Evolutionary conservation across 2,797 vertebrate species (phyloP), one percentile per base, ranked within the genome.

Genomic region (Danio aesculapii): DNA sequence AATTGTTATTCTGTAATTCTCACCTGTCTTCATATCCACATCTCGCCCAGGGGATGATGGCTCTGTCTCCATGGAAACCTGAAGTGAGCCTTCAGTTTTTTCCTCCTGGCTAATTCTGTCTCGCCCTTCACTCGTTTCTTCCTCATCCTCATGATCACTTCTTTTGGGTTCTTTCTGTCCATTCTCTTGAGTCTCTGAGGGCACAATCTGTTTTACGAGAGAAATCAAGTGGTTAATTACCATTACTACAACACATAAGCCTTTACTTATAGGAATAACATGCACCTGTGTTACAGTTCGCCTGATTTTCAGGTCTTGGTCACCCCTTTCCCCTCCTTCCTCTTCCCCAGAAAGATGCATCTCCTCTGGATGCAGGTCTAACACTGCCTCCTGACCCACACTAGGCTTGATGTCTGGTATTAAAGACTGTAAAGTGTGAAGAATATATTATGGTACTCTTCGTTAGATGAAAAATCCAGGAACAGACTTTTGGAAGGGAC

Each of bases 251-350:
- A 69, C 39, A 55, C 10, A 52, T 49, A 3, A 8, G 55, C 21
- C 3, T 62, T 59, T 17, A 5, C 1, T 47, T 17, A 30, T 4
- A 66, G 5, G 0, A 14, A 39, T 1, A 52, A 21, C 50, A 61
- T 0, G 3, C 6, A 97, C 96, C 95, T 98, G 97, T n/a, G 97
- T 98, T 85, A 98, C 96, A 0, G 97, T 98, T 84, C 97, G 94
- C 85, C 96, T 94, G 83, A 98, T 97, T 91, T 96, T 96, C 69
- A 97, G 94, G 44, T 96, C 96, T 84, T 95, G 95, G 86, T 97
- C 95, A 0, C 92, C 88, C 55, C 90, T 91, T 47, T 95, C 94
- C 67, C 84, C 86, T 39, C 89, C 91, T 11, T 94, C 94, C 61
- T 96, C 95, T 75, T 97, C 96, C 81, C 93, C 97, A 41, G 96